These are phyloP conservation scores for Australoheros scitulus DNA, from an alignment of 2,113 vertebrate species.

Conservation along the genomic window DNA sequence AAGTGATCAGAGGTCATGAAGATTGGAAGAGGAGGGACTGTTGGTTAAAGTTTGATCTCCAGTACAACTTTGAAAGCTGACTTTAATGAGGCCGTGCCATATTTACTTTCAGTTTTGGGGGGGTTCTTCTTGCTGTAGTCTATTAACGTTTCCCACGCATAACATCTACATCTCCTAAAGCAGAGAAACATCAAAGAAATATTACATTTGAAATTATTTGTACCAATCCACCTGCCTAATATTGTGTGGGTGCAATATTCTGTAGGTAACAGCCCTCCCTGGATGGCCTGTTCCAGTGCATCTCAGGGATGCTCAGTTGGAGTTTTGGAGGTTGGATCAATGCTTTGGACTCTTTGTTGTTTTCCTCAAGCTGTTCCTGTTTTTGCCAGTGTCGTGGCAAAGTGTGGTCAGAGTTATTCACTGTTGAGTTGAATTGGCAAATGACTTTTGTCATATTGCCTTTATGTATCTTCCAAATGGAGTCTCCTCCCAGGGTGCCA, in stretches of 20 bases:
- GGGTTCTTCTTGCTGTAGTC: background rate
- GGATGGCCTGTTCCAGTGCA: background rate
- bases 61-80: background rate
- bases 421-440: background rate
- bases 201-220: background rate
- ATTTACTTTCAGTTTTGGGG: background rate
- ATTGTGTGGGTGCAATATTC: background rate
- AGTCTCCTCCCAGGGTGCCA: background rate
- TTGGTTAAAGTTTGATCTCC: background rate
- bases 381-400: background rate
- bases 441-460: background rate
- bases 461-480: background rate
- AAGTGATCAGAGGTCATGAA: background rate
- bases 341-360: background rate
- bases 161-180: background rate
- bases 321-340: background rate
- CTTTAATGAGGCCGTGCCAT: background rate
- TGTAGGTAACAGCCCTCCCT: background rate
- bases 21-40: background rate
- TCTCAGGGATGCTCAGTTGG: background rate
- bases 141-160: background rate
- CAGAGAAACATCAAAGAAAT: background rate
- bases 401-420: background rate
- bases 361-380: background rate
- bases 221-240: background rate